Percentiles rank a stretch among this genome's conserved stretches.
phyloP scores from a whole-genome alignment of 2,797 vertebrate species.

The Amblyraja radiata region DNA sequence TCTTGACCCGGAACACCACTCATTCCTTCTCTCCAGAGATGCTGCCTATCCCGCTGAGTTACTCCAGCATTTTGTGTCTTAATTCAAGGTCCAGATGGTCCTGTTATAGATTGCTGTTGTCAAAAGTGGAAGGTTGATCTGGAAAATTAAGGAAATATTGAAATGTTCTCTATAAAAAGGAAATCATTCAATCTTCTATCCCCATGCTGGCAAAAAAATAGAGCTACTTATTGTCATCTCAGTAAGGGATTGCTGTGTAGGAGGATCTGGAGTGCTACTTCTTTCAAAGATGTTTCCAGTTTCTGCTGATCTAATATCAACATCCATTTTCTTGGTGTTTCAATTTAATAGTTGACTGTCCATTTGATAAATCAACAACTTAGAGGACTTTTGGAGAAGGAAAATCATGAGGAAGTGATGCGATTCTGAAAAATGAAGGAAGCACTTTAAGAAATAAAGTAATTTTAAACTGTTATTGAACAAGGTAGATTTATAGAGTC shows the following conservation, averaged over 20 bases:
- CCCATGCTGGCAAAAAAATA: no score
- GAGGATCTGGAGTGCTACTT: background rate
- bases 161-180: no score
- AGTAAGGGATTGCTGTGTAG: background rate
- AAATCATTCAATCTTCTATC: no score
- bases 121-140: no score
- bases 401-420: background rate
- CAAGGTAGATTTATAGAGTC: background rate
- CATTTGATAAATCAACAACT: background rate
- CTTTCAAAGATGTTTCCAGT: background rate
- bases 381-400: background rate
- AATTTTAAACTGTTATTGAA: background rate
- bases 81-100: no score
- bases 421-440: background rate
- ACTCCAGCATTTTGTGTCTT: no score
- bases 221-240: no score
- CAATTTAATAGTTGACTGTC: background rate
- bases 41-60: no score
- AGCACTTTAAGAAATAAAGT: background rate
- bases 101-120: no score
- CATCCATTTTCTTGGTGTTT: background rate
- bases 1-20: no score
- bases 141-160: no score
- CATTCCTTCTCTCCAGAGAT: no score
- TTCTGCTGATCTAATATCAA: background rate